Evolutionary conservation across 2,113 vertebrate genomes (phyloP), one percentile per base, ranked within the genome.

Genomic region (Nibea albiflora): DNA sequence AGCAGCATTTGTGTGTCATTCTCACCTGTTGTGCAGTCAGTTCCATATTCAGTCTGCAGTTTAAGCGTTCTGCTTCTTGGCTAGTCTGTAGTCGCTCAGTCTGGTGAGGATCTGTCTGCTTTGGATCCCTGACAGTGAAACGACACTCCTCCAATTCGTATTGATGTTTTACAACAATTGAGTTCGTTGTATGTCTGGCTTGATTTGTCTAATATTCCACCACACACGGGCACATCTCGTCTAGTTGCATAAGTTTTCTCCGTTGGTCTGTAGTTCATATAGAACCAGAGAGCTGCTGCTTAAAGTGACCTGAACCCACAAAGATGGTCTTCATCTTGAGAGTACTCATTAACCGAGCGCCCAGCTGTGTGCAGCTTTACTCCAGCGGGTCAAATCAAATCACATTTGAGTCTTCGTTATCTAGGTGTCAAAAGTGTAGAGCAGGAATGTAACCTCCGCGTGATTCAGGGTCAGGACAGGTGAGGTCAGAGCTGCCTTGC

Each of bases 331-430:
- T 75, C 6, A 42, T 73, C 39, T 54, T 31, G 28, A 65, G 50
- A 17, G 77, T 62, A 31, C 76, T 85, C 84, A 88, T 88, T 81
- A 88, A 70, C 52, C 4, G 70, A 67, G n/a, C 24, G 2, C 80
- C 79, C 81, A 88, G 85, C 85, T 90, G 90, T 76, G 83, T n/a
- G 16, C 46, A 35, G 44, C 60, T 44, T 57, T 76, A 76, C 24
- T 83, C 31, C 73, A 74, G 61, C 72, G 49, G 83, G 31, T 84
- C 68, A 64, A n/a, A 74, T 89, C 76, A 85, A 50, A 83, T 88
- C 78, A 84, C 65, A 80, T 76, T 53, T 60, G 19, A 78, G 63
- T 71, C 22, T 28, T 60, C n/a, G n/a, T 73, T 76, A 52, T 65
- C 58, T 8, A 12, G 61, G 0, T 60, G 77, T 73, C 73, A 58